Conservation (phyloP, 2,888 invertebrate genomes). For the Drosophila nigricruria region DNA sequence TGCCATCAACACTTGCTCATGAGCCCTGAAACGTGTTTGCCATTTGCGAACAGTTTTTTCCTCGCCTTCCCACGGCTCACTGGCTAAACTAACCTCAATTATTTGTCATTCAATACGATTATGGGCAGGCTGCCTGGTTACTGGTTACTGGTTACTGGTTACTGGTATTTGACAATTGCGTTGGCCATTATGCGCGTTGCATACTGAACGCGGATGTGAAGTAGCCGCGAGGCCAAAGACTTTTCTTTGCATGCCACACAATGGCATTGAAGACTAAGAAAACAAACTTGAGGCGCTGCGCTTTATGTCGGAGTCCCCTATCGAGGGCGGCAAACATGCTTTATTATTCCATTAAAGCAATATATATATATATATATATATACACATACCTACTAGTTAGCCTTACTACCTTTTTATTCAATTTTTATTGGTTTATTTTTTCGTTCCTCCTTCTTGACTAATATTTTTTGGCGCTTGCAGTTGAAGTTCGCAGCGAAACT, state of each 20-base stretch:
- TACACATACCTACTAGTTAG: constrained; percentile 19
- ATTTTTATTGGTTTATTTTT: constrained; percentile 31
- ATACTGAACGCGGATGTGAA: constrained; percentile 35
- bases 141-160: constrained; percentile 32
- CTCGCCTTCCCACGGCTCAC: constrained; percentile 47
- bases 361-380: constrained; percentile 52
- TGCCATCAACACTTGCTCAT: constrained; percentile 73
- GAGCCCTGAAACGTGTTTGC: constrained; percentile 77
- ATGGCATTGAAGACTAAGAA: constrained; percentile 65
- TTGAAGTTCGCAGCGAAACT: constrained; percentile 46
- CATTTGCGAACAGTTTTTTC: constrained; percentile 68
- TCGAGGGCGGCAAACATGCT: constrained; percentile 68
- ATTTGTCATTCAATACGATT: constrained; percentile 80
- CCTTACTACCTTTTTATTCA: constrained; percentile 37
- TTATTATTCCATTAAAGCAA: constrained; percentile 81
- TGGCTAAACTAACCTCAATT: constrained; percentile 77
- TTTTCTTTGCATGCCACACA: constrained; percentile 41
- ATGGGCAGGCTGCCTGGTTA: constrained; percentile 43
- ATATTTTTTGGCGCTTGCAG: constrained; percentile 44
- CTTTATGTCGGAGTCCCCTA: constrained; percentile 21
- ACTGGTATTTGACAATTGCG: constrained; percentile 55
- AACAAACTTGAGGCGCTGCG: constrained; percentile 60
- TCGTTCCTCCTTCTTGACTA: constrained; percentile 8
- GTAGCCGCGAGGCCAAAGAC: constrained; percentile 21
- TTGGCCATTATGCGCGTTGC: constrained; percentile 50